These are phyloP conservation scores for Prionace glauca DNA, from an alignment of 2,797 vertebrate genomes.

Conservation along the genomic window DNA sequence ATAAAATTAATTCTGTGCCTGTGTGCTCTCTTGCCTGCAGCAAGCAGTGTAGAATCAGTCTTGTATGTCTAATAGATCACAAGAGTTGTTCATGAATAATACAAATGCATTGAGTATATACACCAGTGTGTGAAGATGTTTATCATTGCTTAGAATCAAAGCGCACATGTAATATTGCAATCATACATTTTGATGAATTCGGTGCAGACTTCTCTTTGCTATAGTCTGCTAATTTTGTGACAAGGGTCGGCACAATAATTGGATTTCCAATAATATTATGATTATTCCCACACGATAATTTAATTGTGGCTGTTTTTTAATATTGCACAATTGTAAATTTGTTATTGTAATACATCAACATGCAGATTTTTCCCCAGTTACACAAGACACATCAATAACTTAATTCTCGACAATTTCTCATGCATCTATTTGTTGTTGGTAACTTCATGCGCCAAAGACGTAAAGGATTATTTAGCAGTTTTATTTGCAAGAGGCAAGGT, in stretches of 20 bases:
- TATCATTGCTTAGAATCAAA: conserved; percentile 99
- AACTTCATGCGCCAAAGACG: conserved; percentile 4
- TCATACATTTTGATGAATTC: conserved; percentile 99
- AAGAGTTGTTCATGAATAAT: conserved; percentile 99
- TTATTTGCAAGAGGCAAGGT: background rate
- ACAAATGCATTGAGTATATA: conserved; percentile 88
- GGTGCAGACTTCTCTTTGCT: conserved; percentile 96
- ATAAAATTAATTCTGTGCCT: conserved; percentile 99
- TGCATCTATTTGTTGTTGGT: conserved; percentile 75
- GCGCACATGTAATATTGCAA: conserved; percentile 99
- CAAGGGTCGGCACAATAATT: conserved; percentile 98
- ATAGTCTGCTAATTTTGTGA: conserved; percentile 99
- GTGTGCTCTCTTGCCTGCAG: conserved; percentile 81
- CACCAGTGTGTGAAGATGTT: conserved; percentile 84
- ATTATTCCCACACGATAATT: conserved; percentile 99
- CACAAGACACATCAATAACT: conserved; percentile 94
- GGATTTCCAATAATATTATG: conserved; percentile 99
- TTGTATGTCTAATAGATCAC: conserved; percentile 99
- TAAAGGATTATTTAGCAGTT: conserved; percentile 18
- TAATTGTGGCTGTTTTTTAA: conserved; percentile 99
- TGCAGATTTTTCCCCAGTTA: conserved; percentile 85
- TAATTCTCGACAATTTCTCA: conserved; percentile 89
- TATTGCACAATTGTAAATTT: conserved; percentile 98
- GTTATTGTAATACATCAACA: conserved; percentile 97
- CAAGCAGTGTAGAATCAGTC: conserved; percentile 93